Base-by-base conservation (phyloP, 2,797 vertebrate species). In the Characodon lateralis region DNA sequence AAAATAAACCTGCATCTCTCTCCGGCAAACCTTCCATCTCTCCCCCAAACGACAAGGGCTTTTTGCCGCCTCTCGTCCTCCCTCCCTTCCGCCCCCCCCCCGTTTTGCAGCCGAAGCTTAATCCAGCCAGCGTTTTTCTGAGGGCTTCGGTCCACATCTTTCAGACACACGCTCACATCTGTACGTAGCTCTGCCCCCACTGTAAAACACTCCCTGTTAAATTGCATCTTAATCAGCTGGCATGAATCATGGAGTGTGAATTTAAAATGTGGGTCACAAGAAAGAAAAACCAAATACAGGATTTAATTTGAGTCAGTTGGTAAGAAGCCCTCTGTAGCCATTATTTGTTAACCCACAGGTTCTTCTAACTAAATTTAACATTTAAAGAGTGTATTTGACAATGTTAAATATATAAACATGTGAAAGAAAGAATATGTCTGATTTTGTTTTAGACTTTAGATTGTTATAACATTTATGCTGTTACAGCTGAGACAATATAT, bases 241-340 rank as follows among this genome's bases (percentile, higher is more conserved):
- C 63, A 90, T 93, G 93, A 96, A 84, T 95, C 94, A 95, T 86
- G 76, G 48, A 77, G 72, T 46, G 12, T 10, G 31, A 53, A 55
- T 31, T 55, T 50, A 41, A 74, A 63, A 75, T 71, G 8, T 75
- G 39, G 78, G 73, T 80, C 78, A 72, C 35, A 48, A 9, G 13
- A n/a, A 69, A 24, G 20, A 26, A 58, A 68, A 4, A 16, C 41
- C 1, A 20, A 53, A 41, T 5, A 35, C 24, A 71, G 2, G 41
- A 41, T 46, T 69, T 13, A 13, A 46, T 69, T 69, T 46, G 66
- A 12, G 16, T 24, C 13, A 46, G 9, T 43, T 43, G 24, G 22
- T 41, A n/a, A n/a, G 9, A 41, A 68, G 39, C 20, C 20, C 20
- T 55, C 48, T 48, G 48, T 48, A 14, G 9, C 28, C 59, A 14